Evolutionary conservation across 2,888 invertebrate genomes (phyloP), one percentile per base, ranked within the genome.

Genomic region (Seira musarum): DNA sequence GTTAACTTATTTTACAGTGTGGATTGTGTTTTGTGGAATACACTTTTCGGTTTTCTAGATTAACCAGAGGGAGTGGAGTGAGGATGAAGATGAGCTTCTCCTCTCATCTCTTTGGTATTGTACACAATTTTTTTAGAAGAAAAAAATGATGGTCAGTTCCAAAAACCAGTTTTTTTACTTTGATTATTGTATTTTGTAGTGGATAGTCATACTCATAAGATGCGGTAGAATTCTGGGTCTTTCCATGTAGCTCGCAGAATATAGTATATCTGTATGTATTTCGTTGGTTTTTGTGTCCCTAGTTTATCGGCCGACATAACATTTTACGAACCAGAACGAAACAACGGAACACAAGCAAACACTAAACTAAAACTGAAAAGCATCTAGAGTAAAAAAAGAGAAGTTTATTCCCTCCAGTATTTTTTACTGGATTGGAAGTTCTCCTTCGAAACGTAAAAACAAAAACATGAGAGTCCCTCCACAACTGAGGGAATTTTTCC

Each of bases 241-340:
- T 74, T 74, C 74, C 66, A 61, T 40, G 21, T 63, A 22, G n/a
- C 65, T 8, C 22, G 30, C 22, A 30, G 30, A 30, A 35, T 22
- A 65, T 6, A n/a, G 5, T 10, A 60, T 15, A 60, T 17, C 19
- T 22, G 63, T 25, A 19, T 63, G 64, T 25, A 70, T 67, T 76
- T 64, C 17, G 63, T 64, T 69, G 71, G 71, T 78, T 64, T 78
- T 65, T 77, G 63, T 67, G 76, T 80, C 74, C 80, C 80, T 80
- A 80, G 82, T 82, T 82, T 82, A 82, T 82, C 82, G 80, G 80
- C 76, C 80, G 77, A 80, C 80, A 82, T 82, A 82, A 82, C 82
- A 82, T 82, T 82, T 82, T 82, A 82, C 82, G 82, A 82, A 82
- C 82, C 80, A 80, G 82, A 82, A 82, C 82, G 80, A 80, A 57